phyloP scores from a whole-genome alignment of 2,113 vertebrate genomes.

The Apaloderma vittatum region DNA sequence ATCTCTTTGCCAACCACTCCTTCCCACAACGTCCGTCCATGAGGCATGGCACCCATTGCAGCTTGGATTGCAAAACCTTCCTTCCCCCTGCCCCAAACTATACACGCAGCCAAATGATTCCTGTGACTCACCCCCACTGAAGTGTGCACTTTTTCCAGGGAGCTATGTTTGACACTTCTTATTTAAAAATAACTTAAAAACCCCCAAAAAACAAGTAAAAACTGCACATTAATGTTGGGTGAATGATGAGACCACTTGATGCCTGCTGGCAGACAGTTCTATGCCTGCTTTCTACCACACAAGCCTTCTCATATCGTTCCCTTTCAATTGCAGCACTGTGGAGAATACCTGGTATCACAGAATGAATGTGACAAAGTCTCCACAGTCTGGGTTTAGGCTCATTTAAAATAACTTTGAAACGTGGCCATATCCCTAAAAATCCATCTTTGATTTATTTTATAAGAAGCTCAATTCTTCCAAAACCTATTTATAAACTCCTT shows the following conservation, averaged over 20 bases:
- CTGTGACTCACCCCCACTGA: not conserved
- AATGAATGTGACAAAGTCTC: not conserved
- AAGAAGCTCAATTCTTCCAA: not conserved
- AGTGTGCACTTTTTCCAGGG: not conserved
- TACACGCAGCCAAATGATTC: not conserved
- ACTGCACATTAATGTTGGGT: not conserved
- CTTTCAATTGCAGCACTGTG: not conserved
- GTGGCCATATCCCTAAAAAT: not conserved
- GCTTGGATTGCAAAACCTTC: not conserved
- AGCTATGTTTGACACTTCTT: not conserved
- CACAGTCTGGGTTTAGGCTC: not conserved
- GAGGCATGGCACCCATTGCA: rapidly evolving
- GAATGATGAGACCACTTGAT: not conserved
- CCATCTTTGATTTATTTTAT: not conserved
- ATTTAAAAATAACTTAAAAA: not conserved
- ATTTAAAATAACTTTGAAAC: not conserved
- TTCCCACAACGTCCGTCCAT: not conserved
- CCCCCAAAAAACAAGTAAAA: not conserved
- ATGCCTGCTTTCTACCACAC: not conserved
- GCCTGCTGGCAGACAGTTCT: not conserved
- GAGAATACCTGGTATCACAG: not conserved
- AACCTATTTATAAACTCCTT: slow-evolving; percentile 21
- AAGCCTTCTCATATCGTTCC: not conserved
- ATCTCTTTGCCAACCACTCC: not conserved
- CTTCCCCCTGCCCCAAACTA: not conserved